These are phyloP conservation scores for Solea senegalensis DNA, from an alignment of 2,113 vertebrate genomes.

Conservation along the genomic window DNA sequence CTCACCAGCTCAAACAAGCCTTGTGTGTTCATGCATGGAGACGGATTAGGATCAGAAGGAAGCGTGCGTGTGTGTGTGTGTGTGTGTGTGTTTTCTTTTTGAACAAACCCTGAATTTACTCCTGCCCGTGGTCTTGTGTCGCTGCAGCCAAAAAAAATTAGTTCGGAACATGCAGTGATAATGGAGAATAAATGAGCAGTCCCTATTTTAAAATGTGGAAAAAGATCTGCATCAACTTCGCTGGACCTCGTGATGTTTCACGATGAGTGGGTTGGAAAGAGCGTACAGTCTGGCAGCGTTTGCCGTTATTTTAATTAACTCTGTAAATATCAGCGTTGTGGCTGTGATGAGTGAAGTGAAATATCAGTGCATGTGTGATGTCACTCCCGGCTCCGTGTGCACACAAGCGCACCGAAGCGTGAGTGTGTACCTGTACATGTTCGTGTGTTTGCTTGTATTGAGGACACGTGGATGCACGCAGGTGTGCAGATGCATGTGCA, in stretches of 20 bases:
- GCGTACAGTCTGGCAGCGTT: conserved; percentile 38
- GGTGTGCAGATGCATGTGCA: conserved; percentile 19
- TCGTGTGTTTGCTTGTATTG: not conserved
- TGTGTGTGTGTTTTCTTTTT: not conserved
- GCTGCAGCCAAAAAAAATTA: not conserved
- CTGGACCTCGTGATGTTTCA: conserved; percentile 32
- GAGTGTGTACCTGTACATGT: not conserved
- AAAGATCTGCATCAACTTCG: conserved; percentile 42
- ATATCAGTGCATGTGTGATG: conserved; percentile 37
- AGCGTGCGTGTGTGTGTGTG: conserved; percentile 1
- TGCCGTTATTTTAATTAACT: conserved; percentile 43
- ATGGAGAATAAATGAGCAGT: conserved; percentile 43
- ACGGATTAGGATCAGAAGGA: conserved; percentile 29
- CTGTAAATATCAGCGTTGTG: conserved; percentile 26
- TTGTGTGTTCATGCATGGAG: conserved; percentile 27
- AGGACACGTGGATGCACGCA: conserved; percentile 26
- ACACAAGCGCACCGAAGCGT: not conserved
- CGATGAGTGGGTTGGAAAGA: conserved; percentile 37
- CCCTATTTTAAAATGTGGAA: conserved; percentile 66
- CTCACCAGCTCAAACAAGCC: conserved; percentile 55
- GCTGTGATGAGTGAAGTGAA: conserved; percentile 13
- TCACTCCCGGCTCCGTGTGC: conserved; percentile 9
- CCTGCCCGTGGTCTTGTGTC: not conserved
- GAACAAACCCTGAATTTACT: conserved; percentile 6
- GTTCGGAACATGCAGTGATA: conserved; percentile 11